Conservation (phyloP, 2,797 vertebrate genomes). For the Chloroceryle amazona region DNA sequence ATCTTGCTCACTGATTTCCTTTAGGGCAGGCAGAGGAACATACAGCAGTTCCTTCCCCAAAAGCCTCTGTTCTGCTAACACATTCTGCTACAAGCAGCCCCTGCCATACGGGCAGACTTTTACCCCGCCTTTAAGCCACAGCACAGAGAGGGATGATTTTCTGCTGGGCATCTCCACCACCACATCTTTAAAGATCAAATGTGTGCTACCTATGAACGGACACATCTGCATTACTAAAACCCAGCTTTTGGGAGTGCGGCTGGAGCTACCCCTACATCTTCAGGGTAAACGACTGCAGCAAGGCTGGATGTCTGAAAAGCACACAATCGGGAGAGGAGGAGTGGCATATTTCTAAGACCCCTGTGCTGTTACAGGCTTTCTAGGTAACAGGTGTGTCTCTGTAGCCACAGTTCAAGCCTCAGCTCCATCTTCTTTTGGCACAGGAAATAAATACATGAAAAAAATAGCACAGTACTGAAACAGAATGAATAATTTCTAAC, state of each 20-base stretch:
- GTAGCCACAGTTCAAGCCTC: neutral
- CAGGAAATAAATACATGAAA: neutral
- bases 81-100: neutral
- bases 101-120: rapidly evolving
- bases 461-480: neutral
- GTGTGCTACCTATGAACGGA: neutral
- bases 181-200: neutral
- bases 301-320: neutral
- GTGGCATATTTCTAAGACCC: neutral
- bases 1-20: neutral
- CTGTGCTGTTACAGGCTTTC: neutral
- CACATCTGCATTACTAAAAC: neutral
- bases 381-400: neutral
- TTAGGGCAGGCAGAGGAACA: neutral
- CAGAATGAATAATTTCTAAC: neutral
- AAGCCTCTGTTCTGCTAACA: neutral
- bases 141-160: neutral
- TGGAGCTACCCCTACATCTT: neutral
- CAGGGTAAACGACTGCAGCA: rapidly evolving
- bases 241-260: neutral
- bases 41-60: neutral
- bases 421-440: neutral
- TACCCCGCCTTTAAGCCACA: neutral
- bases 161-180: neutral
- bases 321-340: neutral